Evolutionary conservation across 2,113 vertebrate genomes (phyloP), one percentile per base, ranked within the genome.

Genomic region (Ranitomeya imitator): DNA sequence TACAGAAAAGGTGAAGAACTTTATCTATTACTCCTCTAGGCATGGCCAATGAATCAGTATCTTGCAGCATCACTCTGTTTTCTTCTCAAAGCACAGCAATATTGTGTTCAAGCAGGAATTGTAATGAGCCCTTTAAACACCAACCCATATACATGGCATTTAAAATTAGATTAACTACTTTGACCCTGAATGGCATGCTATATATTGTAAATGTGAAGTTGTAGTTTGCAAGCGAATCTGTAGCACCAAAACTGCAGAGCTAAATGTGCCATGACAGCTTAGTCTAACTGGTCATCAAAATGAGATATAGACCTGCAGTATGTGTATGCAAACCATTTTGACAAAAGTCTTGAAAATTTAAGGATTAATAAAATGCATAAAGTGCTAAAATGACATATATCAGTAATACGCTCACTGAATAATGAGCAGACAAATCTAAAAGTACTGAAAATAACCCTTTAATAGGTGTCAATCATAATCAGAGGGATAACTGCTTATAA

Each of bases 131-230:
- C 79, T 83, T 88, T 77, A 83, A 76, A 54, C 16, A 54, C 18
- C 26, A 54, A 54, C 18, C 51, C 26, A 61, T 83, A 55, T 73
- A 83, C 57, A 63, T 21, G 76, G 21, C 71, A 76, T 77, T 74
- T 63, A 61, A 31, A 82, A 87, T 82, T 18, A 82, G 79, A 87
- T 87, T 82, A 87, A 87, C 73, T 79, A 87, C 18, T 81, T 74
- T 87, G 79, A 82, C 79, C 65, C 51, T 18, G 81, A 65, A 59
- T 11, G 4, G 60, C 86, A 51, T 73, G 65, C 69, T 78, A 81
- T 73, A 60, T 87, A 59, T 57, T 73, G 52, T 55, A 87, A 81
- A 74, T 81, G 82, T 71, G 18, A 71, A 81, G 31, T 12, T 9
- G 76, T 21, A 57, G 51, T 52, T 26, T 87, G 63, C 21, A n/a